phyloP scores from a whole-genome alignment of 2,797 vertebrate species.

The Setipinna tenuifilis region DNA sequence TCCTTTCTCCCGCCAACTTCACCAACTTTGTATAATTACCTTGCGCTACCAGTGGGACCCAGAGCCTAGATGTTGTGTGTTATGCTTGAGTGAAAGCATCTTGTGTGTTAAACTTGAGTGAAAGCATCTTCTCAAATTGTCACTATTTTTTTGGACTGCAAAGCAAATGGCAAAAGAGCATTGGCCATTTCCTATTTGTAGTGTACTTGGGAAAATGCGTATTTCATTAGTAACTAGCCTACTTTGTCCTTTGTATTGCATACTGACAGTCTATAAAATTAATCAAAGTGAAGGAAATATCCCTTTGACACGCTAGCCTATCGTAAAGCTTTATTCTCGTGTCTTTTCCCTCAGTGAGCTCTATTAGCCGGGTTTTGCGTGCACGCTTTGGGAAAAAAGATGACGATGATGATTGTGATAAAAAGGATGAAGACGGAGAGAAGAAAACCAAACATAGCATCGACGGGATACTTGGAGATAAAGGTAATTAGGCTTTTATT shows the following conservation, averaged over 20 bases:
- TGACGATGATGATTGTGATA: conserved; percentile 94
- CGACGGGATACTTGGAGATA: conserved; percentile 97
- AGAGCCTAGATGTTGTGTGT: background rate
- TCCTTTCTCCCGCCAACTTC: conserved; percentile 60
- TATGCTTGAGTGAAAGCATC: background rate
- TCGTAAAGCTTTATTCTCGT: conserved; percentile 44
- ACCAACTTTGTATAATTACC: conserved; percentile 11
- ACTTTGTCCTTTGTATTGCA: background rate
- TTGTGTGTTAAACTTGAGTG: background rate
- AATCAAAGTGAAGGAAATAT: conserved; percentile 61
- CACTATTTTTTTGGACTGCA: too few species aligned
- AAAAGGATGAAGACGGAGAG: conserved; percentile 96
- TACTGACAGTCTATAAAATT: conserved; percentile 52
- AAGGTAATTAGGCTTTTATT: conserved; percentile 78
- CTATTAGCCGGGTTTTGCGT: conserved; percentile 99
- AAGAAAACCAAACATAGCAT: conserved; percentile 99
- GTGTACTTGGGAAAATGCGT: too few species aligned
- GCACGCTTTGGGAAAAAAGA: conserved; percentile 99
- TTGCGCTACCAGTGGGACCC: background rate
- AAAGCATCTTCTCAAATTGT: background rate
- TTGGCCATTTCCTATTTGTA: too few species aligned
- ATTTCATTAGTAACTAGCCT: too few species aligned
- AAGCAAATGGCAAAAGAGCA: too few species aligned
- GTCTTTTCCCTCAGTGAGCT: conserved; percentile 89
- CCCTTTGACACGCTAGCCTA: background rate